These are phyloP conservation scores for Chymomyza costata DNA, from an alignment of 1,140 invertebrate genomes.

Conservation along the genomic window DNA sequence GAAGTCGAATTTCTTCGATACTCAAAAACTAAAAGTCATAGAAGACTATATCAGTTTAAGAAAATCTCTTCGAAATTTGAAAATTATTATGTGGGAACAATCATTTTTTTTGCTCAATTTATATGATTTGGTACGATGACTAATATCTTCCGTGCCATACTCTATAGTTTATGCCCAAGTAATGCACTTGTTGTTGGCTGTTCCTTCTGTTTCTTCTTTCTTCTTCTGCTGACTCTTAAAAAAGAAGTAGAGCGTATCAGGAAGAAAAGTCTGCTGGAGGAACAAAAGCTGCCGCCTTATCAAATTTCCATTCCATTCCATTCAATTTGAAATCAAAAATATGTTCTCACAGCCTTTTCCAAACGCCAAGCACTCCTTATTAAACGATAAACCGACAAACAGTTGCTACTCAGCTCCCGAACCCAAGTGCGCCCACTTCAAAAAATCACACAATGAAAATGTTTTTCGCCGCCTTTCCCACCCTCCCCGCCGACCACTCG, in stretches of 20 bases:
- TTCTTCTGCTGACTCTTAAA: too few relatives aligned
- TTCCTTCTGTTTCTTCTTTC: conserved; percentile 1
- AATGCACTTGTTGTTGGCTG: background rate
- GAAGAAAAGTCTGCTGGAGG: conserved; percentile 5
- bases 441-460: conserved; percentile 50
- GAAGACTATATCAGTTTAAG: too few relatives aligned
- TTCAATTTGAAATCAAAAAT: conserved; percentile 35
- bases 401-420: conserved; percentile 30
- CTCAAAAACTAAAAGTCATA: too few relatives aligned
- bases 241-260: too few relatives aligned
- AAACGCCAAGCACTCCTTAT: background rate
- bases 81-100: too few relatives aligned
- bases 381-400: conserved; percentile 1
- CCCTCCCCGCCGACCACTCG: conserved; percentile 30
- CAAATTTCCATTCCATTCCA: conserved; percentile 24
- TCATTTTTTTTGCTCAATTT: too few relatives aligned
- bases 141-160: too few relatives aligned
- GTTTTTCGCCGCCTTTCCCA: conserved; percentile 57
- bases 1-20: too few relatives aligned
- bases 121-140: too few relatives aligned
- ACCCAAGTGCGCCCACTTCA: conserved; percentile 48
- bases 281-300: background rate
- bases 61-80: too few relatives aligned
- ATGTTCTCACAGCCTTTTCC: conserved; percentile 43
- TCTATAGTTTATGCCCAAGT: conserved; percentile 9